A percentile compares a stretch with the other conserved stretches of the same genome.
These are phyloP conservation scores for Leptinotarsa haldemani DNA, from an alignment of 2,888 invertebrate species.

Conservation along the genomic window DNA sequence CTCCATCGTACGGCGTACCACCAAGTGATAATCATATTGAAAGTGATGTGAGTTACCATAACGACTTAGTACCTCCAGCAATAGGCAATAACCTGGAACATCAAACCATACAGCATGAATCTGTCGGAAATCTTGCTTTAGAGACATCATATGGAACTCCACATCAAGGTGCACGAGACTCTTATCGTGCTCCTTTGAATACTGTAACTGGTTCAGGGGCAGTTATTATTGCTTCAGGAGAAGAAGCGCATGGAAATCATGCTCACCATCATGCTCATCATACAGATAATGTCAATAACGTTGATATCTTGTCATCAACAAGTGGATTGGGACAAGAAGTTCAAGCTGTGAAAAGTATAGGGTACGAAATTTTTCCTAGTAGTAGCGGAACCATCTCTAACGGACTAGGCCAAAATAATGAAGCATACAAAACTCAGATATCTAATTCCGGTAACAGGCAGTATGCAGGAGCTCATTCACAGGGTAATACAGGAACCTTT, in stretches of 20 bases:
- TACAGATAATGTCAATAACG: slow-evolving; percentile 37
- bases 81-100: slow-evolving; percentile 47
- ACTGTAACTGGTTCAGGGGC: slow-evolving; percentile 64
- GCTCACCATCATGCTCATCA: slow-evolving; percentile 8
- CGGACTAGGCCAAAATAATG: background rate
- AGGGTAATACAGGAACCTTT: slow-evolving; percentile 59
- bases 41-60: slow-evolving; percentile 53
- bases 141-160: slow-evolving; percentile 43
- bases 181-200: slow-evolving; percentile 69
- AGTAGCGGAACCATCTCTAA: slow-evolving; percentile 35
- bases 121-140: slow-evolving; percentile 39
- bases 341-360: slow-evolving; percentile 65
- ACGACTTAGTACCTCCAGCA: slow-evolving; percentile 59
- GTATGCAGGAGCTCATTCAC: slow-evolving; percentile 61
- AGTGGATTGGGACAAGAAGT: slow-evolving; percentile 48
- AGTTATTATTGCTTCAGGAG: slow-evolving; percentile 59
- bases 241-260: slow-evolving; percentile 53
- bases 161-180: slow-evolving; percentile 63
- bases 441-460: slow-evolving; percentile 58
- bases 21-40: slow-evolving; percentile 43
- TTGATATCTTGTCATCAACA: slow-evolving; percentile 30
- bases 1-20: slow-evolving; percentile 59
- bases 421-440: slow-evolving; percentile 26
- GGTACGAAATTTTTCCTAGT: slow-evolving; percentile 62
- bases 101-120: slow-evolving; percentile 41